phyloP scores from a whole-genome alignment of 2,797 vertebrate genomes.

The Molossus molossus region DNA sequence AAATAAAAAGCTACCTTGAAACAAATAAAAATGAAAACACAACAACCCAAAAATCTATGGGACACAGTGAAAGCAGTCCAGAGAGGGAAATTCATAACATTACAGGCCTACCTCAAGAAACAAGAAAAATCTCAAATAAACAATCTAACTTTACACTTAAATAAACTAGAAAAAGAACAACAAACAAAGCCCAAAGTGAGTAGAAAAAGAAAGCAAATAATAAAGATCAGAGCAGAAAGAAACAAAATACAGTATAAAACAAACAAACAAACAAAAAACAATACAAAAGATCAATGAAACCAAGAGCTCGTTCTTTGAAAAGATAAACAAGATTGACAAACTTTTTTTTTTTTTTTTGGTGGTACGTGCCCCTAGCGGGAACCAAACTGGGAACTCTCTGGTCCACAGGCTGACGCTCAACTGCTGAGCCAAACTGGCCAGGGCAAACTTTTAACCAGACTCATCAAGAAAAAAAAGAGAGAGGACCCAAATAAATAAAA shows the following conservation, averaged over 20 bases:
- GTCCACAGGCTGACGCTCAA: no score
- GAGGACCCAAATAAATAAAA: background rate
- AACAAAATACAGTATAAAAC: background rate
- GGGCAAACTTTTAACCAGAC: background rate
- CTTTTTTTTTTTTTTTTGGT: background rate
- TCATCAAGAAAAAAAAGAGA: background rate
- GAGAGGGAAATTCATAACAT: background rate
- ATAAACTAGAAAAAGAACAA: background rate
- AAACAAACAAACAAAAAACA: background rate
- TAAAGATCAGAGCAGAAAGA: background rate
- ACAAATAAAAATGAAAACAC: background rate
- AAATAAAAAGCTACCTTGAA: background rate
- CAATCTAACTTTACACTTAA: background rate
- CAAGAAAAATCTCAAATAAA: background rate
- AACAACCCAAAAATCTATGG: background rate
- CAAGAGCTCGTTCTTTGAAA: background rate
- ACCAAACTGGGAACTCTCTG: no score
- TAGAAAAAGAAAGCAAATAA: background rate
- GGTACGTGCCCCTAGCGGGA: no score
- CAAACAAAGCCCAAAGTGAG: background rate
- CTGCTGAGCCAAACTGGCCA: no score
- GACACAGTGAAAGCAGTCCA: background rate
- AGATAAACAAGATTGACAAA: background rate
- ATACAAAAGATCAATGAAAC: background rate
- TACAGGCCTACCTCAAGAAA: background rate